phyloP scores from a whole-genome alignment of 2,888 invertebrate genomes.

The Clivina fossor region DNA sequence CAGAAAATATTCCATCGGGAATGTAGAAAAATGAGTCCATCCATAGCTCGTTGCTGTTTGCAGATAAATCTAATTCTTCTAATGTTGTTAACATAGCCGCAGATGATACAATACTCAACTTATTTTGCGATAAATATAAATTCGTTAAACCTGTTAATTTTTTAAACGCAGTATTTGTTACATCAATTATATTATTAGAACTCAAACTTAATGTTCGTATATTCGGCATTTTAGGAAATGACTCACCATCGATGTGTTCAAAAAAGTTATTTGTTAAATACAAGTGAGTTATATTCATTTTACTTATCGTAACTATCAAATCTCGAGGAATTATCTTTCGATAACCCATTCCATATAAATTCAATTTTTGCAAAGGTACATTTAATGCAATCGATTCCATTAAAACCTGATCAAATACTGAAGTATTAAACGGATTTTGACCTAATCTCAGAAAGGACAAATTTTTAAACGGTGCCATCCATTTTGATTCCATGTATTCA shows the following conservation, averaged over 20 bases:
- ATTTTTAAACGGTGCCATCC: constrained; percentile 54
- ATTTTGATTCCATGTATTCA: constrained; percentile 57
- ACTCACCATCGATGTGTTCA: constrained; percentile 55
- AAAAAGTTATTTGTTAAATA: constrained; percentile 60
- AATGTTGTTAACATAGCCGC: constrained; percentile 56
- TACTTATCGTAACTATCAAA: constrained; percentile 56
- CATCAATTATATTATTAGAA: constrained; percentile 55
- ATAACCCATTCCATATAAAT: constrained; percentile 59
- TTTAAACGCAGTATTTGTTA: constrained; percentile 56
- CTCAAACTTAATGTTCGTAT: constrained; percentile 60
- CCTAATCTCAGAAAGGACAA: constrained; percentile 56
- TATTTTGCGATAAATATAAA: constrained; percentile 58
- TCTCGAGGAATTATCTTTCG: constrained; percentile 55
- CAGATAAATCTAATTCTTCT: constrained; percentile 56
- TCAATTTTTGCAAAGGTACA: constrained; percentile 55
- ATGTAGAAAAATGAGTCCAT: constrained; percentile 58
- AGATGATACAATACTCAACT: constrained; percentile 56
- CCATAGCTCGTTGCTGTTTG: constrained; percentile 54
- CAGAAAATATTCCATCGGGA: constrained; percentile 55
- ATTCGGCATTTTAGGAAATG: constrained; percentile 60
- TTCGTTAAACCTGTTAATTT: constrained; percentile 58
- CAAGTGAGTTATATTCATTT: constrained; percentile 56
- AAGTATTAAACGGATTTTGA: constrained; percentile 57
- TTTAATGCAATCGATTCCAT: constrained; percentile 47
- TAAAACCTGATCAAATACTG: constrained; percentile 54